Base-by-base conservation (phyloP, 2,888 invertebrate species). In the Pyrrhia umbra region DNA sequence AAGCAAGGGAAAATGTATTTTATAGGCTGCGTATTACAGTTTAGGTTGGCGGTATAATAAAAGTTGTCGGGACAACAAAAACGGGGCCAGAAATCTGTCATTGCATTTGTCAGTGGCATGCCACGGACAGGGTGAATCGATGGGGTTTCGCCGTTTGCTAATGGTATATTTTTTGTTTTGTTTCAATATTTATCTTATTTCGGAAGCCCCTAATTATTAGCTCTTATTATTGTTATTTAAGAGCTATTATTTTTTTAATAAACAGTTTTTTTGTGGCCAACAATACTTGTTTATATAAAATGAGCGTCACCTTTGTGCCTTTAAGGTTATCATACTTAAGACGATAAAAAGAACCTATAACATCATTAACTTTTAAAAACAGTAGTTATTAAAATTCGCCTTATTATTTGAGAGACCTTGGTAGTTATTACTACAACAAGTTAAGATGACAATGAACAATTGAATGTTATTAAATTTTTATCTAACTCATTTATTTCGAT, bases 51-150 rank as follows among this genome's bases (percentile, higher is more conserved):
- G 16, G 45, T 39, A 18, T 21, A 52, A 37, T 52, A 55, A 63
- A 43, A 42, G 43, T 68, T 68, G 68, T 40, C 58, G 56, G 39
- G 60, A 51, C 39, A 50, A 60, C 66, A 80, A 77, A 80, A 77
- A 80, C 56, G 61, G 65, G 81, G 76, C 58, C 63, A 81, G 80
- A 82, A 78, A 85, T 87, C 84, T 83, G 84, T 85, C 84, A 82
- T 80, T 77, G 81, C 82, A 82, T 85, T 84, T 87, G 85, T 84
- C 82, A 80, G 77, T 81, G 78, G 78, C 81, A 81, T 81, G 77
- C 77, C 71, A 56, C 45, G 66, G 74, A 71, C 74, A 81, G 71
- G 79, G 79, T 63, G 77, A 74, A 79, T 81, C 80, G 75, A 79
- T 82, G 80, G 79, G 77, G 69, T 74, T 75, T 74, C 67, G 58